A percentile compares a stretch with the other conserved stretches of the same genome.
phyloP scores from a whole-genome alignment of 1,140 invertebrate species.

The Nasonia giraulti region DNA sequence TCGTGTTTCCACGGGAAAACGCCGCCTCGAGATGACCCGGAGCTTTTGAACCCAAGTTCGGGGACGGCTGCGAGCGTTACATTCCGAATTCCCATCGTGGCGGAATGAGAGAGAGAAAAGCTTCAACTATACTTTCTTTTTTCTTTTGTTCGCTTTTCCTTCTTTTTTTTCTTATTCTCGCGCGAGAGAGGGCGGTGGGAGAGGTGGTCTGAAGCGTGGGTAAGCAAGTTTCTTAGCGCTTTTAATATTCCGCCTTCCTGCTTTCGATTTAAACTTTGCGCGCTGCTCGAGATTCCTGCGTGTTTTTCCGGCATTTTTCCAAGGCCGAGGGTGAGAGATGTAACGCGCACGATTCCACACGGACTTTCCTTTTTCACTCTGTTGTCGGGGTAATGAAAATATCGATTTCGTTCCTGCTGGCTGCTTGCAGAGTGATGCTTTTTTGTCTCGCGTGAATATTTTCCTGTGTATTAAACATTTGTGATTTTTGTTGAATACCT shows the following conservation, averaged over 20 bases:
- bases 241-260: conserved; percentile 31
- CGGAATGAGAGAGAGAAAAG: neutral
- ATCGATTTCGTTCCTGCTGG: neutral
- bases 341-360: neutral
- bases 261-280: conserved; percentile 37
- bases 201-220: conserved; percentile 3
- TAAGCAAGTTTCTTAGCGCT: conserved; percentile 34
- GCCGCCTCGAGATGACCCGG: conserved; percentile 50
- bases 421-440: neutral
- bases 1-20: conserved; percentile 59
- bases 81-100: conserved; percentile 34
- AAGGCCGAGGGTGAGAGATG: neutral
- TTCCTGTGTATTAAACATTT: too few relatives aligned
- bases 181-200: neutral
- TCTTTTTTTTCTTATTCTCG: neutral
- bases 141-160: neutral
- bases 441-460: too few relatives aligned
- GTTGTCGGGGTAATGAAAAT: neutral
- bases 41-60: conserved; percentile 51
- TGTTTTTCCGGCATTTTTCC: conserved; percentile 16
- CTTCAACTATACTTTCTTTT: neutral
- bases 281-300: neutral
- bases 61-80: conserved; percentile 13
- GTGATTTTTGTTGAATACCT: too few relatives aligned
- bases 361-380: neutral